phyloP scores from a whole-genome alignment of 2,888 invertebrate genomes.

The Rapana venosa region DNA sequence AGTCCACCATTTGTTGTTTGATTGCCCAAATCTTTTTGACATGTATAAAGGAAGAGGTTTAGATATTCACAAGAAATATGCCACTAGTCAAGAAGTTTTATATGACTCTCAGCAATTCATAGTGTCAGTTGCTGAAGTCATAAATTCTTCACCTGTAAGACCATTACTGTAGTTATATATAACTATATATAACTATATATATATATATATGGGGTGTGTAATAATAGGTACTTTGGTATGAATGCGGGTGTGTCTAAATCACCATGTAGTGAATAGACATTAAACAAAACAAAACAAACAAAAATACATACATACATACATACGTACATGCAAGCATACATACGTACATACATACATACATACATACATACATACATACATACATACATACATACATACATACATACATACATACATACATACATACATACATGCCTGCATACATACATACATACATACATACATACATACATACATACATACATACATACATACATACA shows the following conservation, averaged over 20 bases:
- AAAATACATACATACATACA: not conserved
- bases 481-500: not conserved
- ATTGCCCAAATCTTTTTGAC: no score
- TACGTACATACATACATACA: not conserved
- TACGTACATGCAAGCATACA: not conserved
- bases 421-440: slow-evolving; percentile 17
- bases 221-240: no score
- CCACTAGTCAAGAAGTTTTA: no score
- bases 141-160: no score
- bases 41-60: no score
- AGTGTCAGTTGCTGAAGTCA: no score
- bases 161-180: no score
- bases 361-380: not conserved
- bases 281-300: not conserved
- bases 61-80: no score
- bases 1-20: no score
- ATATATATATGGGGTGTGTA: no score
- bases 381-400: not conserved
- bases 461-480: not conserved
- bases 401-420: not conserved
- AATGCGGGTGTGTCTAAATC: not conserved
- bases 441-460: not conserved
- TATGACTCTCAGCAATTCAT: no score
- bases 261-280: not conserved
- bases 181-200: no score